Evolutionary conservation across 53 echinoderm and acorn worm species (phyloP), one percentile per base, ranked within the genome.

Genomic region (Apostichopus leukothele): DNA sequence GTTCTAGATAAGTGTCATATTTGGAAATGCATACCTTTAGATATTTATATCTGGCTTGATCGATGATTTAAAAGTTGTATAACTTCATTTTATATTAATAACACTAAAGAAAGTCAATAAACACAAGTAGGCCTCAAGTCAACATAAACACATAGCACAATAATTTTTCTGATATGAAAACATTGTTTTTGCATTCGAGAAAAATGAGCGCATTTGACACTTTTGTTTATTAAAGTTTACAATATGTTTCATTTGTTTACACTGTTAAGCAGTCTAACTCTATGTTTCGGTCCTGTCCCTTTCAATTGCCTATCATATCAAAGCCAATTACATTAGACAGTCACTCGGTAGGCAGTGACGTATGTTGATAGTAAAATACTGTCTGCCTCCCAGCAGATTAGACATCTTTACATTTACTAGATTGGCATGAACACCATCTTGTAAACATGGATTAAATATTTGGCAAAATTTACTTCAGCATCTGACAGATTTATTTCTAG

Each of bases 161-260:
- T 71, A 19, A 19, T 71, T 71, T 71, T 6, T 6, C 71, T 18
- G 71, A 71, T 71, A 71, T 71, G 71, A 71, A 71, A 71, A 19
- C 20, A 71, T 71, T 71, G 71, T 71, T 71, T 71, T n/a, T 71
- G 71, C 14, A 16, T 71, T 71, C 18, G 1, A 71, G 18, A 71
- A n/a, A n/a, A 71, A 16, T 71, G 71, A 71, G 13, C 71, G 1
- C 16, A 71, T 71, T 71, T 71, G 71, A 71, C 71, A 19, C n/a
- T 71, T 71, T 14, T 71, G 71, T 71, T 71, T 71, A 71, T 71
- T 18, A 71, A 16, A 71, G 71, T 71, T 71, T 71, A 71, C 71
- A n/a, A n/a, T 71, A 71, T 71, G 71, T 71, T 71, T 71, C 71
- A 71, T 71, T 71, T 71, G 71, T 71, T 71, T 71, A 71, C 71